Percentiles rank a stretch among this genome's conserved stretches.
Evolutionary conservation across 2,797 vertebrate species (phyloP).

Genomic region (Clamator glandarius): DNA sequence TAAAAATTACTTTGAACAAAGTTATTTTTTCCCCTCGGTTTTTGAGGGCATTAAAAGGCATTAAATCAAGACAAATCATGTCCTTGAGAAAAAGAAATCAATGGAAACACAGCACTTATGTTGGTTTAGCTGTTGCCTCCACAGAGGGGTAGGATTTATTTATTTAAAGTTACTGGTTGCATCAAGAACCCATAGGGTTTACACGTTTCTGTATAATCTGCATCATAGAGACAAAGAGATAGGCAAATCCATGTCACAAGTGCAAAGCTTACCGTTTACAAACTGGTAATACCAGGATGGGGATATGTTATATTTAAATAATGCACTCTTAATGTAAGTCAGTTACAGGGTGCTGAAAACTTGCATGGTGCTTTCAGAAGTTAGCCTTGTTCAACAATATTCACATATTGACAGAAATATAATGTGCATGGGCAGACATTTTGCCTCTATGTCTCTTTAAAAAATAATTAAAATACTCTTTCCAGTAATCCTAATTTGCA

Average conservation of each 20-base stretch:
- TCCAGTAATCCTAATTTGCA: conserved; percentile 99
- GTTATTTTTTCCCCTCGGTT: conserved; percentile 83
- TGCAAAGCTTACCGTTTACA: conserved; percentile 94
- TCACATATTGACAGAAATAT: conserved; percentile 84
- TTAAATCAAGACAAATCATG: conserved; percentile 85
- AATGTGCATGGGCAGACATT: conserved; percentile 88
- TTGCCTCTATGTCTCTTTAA: conserved; percentile 91
- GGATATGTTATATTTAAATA: conserved; percentile 81
- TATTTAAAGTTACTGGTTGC: conserved; percentile 85
- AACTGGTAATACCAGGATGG: conserved; percentile 80
- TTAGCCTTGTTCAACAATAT: conserved; percentile 83
- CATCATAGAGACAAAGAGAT: conserved; percentile 84
- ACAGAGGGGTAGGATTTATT: conserved; percentile 82
- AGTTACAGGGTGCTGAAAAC: conserved; percentile 82
- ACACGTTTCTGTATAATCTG: conserved; percentile 82
- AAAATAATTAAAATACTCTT: conserved; percentile 85
- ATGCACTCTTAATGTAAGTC: conserved; percentile 81
- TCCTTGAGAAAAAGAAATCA: conserved; percentile 83
- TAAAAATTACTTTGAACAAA: conserved; percentile 81
- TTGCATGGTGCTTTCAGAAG: conserved; percentile 88
- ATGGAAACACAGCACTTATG: conserved; percentile 91
- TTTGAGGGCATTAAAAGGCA: conserved; percentile 85
- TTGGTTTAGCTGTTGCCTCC: conserved; percentile 89
- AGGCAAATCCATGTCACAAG: conserved; percentile 89
- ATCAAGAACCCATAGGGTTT: conserved; percentile 86